Evolutionary conservation across 2,888 invertebrate species (phyloP).

Genomic region (Apotomis capreana): DNA sequence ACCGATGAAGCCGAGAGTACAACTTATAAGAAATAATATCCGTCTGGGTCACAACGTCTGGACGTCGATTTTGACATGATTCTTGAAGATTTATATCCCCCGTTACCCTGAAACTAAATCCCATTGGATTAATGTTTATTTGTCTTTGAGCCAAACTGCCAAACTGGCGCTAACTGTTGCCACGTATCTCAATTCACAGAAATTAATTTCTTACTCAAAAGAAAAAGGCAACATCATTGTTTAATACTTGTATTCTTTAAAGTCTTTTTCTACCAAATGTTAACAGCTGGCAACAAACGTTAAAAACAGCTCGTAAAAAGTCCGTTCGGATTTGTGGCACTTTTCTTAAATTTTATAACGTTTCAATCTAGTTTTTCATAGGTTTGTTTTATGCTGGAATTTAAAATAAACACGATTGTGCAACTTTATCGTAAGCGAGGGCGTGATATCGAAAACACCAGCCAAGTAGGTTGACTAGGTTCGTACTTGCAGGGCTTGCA

Average conservation of each 20-base stretch:
- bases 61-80: background rate
- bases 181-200: slow-evolving; percentile 8
- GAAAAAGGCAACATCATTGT: background rate
- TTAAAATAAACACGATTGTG: background rate
- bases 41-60: too few species aligned
- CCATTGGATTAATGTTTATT: slow-evolving; percentile 28
- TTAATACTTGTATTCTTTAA: background rate
- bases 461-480: too few species aligned
- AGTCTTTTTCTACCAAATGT: slow-evolving; percentile 1
- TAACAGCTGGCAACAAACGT: slow-evolving; percentile 64
- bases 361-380: background rate
- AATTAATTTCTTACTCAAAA: background rate
- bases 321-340: slow-evolving; percentile 57
- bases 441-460: too few species aligned
- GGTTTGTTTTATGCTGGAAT: background rate
- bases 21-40: too few species aligned
- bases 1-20: too few species aligned
- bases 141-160: slow-evolving; percentile 14
- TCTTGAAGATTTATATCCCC: slow-evolving; percentile 2
- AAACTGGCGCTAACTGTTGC: slow-evolving; percentile 13
- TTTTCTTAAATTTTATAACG: slow-evolving; percentile 42
- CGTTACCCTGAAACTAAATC: slow-evolving; percentile 14
- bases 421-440: background rate
- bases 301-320: slow-evolving; percentile 67
- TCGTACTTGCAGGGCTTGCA: too few species aligned